These are phyloP conservation scores for Xestia rhomboidea DNA, from an alignment of 2,888 invertebrate genomes.

Conservation along the genomic window DNA sequence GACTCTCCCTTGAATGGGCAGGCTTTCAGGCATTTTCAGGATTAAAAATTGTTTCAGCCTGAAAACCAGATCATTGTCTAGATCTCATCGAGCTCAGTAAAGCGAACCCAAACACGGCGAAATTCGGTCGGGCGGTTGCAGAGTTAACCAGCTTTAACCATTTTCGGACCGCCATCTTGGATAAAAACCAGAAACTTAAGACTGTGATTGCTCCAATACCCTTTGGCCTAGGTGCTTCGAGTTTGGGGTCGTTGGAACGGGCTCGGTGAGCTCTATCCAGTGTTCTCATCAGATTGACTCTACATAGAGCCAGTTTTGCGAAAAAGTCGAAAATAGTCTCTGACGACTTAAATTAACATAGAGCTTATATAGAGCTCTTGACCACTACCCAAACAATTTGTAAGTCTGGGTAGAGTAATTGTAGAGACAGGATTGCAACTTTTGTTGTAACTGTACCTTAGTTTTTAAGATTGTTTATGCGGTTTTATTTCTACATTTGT, in stretches of 20 bases:
- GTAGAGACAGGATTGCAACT: no score
- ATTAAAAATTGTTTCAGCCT: background rate
- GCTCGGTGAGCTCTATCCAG: background rate
- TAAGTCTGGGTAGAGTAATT: no score
- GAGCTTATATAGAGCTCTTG: no score
- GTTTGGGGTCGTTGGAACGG: background rate
- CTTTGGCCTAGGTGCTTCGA: background rate
- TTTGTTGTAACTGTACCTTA: no score
- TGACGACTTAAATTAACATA: background rate
- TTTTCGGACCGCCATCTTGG: background rate
- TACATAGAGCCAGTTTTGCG: background rate
- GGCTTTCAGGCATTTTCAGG: constrained; percentile 3
- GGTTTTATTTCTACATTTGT: no score
- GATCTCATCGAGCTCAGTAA: background rate
- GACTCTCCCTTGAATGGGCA: rapidly evolving
- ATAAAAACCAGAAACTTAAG: background rate
- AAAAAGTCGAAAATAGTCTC: background rate
- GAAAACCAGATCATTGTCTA: background rate
- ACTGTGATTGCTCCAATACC: background rate
- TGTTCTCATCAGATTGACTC: background rate
- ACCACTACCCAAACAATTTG: no score
- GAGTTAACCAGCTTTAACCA: background rate
- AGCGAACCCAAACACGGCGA: background rate
- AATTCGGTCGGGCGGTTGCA: background rate
- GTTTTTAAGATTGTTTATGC: no score